phyloP scores from a whole-genome alignment of 2,888 invertebrate genomes.

The Coelopa pilipes region DNA sequence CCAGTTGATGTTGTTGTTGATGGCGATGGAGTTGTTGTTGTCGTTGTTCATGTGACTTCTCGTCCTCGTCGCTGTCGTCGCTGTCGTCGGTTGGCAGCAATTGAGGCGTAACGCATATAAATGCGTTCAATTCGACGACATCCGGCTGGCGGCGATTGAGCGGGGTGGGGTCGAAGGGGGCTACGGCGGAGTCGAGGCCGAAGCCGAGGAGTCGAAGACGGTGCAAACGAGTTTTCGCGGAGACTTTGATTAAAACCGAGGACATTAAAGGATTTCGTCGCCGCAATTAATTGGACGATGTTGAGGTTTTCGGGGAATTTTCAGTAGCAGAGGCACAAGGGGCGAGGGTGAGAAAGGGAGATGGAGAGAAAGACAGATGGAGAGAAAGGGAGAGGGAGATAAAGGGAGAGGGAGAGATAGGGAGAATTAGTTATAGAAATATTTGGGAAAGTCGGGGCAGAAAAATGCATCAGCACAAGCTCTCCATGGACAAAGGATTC shows the following conservation, averaged over 20 bases:
- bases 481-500: too few relatives aligned
- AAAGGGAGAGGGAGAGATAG: too few relatives aligned
- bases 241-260: too few relatives aligned
- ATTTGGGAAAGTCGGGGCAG: too few relatives aligned
- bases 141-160: conserved; percentile 21
- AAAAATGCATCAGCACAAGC: too few relatives aligned
- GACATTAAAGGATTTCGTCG: too few relatives aligned
- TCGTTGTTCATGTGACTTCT: not conserved
- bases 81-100: conserved; percentile 10
- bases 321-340: too few relatives aligned
- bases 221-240: not conserved
- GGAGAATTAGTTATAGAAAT: too few relatives aligned
- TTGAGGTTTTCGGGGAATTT: too few relatives aligned
- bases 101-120: conserved; percentile 36
- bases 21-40: not conserved
- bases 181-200: not conserved
- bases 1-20: not conserved
- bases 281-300: not conserved
- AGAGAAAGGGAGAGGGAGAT: too few relatives aligned
- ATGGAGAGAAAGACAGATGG: too few relatives aligned
- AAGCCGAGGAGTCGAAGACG: not conserved
- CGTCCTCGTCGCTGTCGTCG: not conserved
- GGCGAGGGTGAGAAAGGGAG: too few relatives aligned
- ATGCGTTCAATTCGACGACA: conserved; percentile 32
- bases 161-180: not conserved